Base-by-base conservation (phyloP, 2,797 vertebrate species). In the Forpus xanthops region DNA sequence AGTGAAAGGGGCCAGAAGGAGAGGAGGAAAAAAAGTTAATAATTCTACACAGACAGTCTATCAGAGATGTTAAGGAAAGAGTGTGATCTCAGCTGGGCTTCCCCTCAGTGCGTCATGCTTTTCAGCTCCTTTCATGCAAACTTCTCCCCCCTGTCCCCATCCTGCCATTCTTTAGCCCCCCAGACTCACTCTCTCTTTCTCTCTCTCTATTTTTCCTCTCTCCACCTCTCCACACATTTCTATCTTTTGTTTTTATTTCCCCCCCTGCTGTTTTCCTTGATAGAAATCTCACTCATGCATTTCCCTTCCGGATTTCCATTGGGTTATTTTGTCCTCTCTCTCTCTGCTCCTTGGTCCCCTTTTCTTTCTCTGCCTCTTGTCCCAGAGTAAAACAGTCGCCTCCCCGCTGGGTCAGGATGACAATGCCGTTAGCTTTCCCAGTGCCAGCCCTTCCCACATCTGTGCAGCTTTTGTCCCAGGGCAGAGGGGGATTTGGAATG, bases 201-300 rank as follows among this genome's bases (percentile, higher is more conserved):
- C 68, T 82, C 61, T 79, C 39, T 61, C 23, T 67, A 15, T 92
- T 58, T 85, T 89, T 6, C 50, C 76, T 95, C 81, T 47, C 92
- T 96, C 87, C 71, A 91, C 96, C 92, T 93, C 96, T 96, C 92
- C 76, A 87, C 93, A 93, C 95, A 97, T 96, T 98, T 95, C 79
- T 88, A 27, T 91, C 96, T 95, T 97, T 97, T 97, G 97, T 97
- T 97, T 97, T 95, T 96, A 86, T 96, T 89, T 73, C 76, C 87
- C 72, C 93, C 91, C 97, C 97, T 90, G 82, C 96, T 88, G 97
- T 65, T 97, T 96, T 93, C 90, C 96, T 89, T 96, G 97, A 98
- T 97, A 97, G 97, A 98, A 98, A 97, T 97, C 97, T 97, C 98
- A 92, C 97, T 98, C 97, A 97, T 96, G 96, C 97, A 96, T 97